phyloP scores from a whole-genome alignment of 2,888 invertebrate genomes.

The Ashinkailepas kermadecensis region DNA sequence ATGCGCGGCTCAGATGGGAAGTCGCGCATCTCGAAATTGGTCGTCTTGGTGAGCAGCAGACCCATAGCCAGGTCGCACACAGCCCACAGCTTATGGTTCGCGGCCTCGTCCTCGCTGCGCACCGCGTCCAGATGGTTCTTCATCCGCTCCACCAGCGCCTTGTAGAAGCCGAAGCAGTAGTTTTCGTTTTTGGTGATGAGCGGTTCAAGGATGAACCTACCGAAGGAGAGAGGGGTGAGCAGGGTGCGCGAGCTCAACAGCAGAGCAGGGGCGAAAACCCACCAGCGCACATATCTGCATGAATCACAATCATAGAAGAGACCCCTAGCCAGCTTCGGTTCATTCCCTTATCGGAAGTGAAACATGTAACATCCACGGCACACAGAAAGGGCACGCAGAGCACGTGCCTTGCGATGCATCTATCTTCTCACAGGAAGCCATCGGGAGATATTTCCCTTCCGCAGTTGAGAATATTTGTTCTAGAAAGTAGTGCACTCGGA shows the following conservation, averaged over 20 bases:
- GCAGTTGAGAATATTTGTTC: too few species aligned
- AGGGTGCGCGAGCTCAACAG: neutral
- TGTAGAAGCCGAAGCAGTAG: constrained; percentile 91
- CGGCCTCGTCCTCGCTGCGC: constrained; percentile 68
- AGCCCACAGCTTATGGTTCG: constrained; percentile 95
- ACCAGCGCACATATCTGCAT: too few species aligned
- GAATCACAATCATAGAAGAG: too few species aligned
- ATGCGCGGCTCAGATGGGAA: constrained; percentile 77
- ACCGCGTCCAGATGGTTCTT: constrained; percentile 88
- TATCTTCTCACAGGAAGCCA: too few species aligned
- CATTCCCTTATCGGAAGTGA: too few species aligned
- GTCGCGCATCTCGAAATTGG: constrained; percentile 81
- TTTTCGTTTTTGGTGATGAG: constrained; percentile 86
- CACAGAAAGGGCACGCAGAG: too few species aligned
- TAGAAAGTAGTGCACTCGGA: too few species aligned
- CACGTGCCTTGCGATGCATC: too few species aligned
- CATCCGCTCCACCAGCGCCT: constrained; percentile 85
- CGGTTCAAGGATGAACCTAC: constrained; percentile 79
- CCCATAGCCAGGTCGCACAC: constrained; percentile 91
- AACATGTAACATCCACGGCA: too few species aligned
- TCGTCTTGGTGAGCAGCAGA: constrained; percentile 76
- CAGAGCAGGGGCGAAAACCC: neutral
- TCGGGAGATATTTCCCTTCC: too few species aligned
- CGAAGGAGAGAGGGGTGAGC: too few species aligned
- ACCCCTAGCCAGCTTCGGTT: too few species aligned